Evolutionary conservation across 2,113 vertebrate genomes (phyloP), one percentile per base, ranked within the genome.

Genomic region (Ariopsis seemanni): DNA sequence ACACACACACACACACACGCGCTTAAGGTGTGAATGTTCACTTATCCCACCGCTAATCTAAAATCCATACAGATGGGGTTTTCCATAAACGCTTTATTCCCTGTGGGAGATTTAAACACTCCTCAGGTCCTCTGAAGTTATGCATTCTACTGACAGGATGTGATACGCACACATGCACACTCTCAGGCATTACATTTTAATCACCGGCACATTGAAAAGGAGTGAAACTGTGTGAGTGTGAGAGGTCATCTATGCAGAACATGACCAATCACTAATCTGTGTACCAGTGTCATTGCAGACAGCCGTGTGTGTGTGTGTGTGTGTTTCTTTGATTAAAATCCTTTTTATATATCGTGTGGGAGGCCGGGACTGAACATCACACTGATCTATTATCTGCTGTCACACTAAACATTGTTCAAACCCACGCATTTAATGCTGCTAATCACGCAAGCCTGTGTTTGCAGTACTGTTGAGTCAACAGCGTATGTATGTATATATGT

Each of bases 271-370:
- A 71, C 48, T 57, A 69, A 50, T 30, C 42, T n/a, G 50, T 14
- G 22, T 34, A 58, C 77, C 78, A 86, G 82, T 78, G 77, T 81
- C 63, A 71, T 25, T 91, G 88, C 90, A 91, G 84, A 91, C 92
- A 92, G 91, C 48, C 87, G 65, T 65, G 62, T 65, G 22, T 30
- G n/a, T 69, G 67, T 69, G 27, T 79, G 75, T 78, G 75, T 78
- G 22, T n/a, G 17, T 72, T 91, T 91, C 60, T 50, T 84, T 80
- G 72, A 85, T 85, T 85, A 50, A 75, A 75, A 17, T 78, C 72
- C 25, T 53, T 15, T 82, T 72, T 82, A 81, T 80, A 55, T 55
- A 18, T 30, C 27, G 78, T 82, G 63, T 81, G 30, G 78, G 63
- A 57, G 71, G 57, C 30, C 18, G 14, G 58, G 65, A 58, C 52